Evolutionary conservation across 2,888 invertebrate species (phyloP).

Genomic region (Rhyacophila evoluta): DNA sequence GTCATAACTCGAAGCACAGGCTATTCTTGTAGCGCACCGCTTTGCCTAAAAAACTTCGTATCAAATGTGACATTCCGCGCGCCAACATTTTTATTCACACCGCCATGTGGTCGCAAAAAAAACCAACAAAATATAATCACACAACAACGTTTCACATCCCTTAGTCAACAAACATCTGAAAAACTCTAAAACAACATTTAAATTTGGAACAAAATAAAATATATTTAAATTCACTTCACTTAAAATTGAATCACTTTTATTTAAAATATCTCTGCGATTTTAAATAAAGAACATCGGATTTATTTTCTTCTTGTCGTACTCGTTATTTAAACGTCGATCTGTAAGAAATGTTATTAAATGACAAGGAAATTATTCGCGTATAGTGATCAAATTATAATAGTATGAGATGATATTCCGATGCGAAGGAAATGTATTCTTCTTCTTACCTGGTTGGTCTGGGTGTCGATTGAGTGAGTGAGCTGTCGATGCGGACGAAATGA

Average conservation of each 20-base stretch:
- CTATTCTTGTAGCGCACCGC: constrained; percentile 39
- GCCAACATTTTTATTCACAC: not conserved
- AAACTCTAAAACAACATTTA: not conserved
- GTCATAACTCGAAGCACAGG: constrained; percentile 32
- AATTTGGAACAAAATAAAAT: not conserved
- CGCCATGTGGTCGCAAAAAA: not conserved
- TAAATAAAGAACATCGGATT: not conserved
- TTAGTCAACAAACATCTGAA: not conserved
- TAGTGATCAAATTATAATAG: no score
- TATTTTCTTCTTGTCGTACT: not conserved
- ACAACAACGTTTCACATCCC: not conserved
- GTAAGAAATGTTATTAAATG: constrained; percentile 2
- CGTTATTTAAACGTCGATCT: not conserved
- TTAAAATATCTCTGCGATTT: not conserved
- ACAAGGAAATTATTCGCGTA: no score
- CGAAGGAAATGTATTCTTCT: no score
- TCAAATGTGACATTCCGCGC: constrained; percentile 5
- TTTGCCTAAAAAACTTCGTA: constrained; percentile 32
- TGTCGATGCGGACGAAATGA: constrained; percentile 65
- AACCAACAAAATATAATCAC: not conserved
- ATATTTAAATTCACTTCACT: not conserved
- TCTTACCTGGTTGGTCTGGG: not conserved
- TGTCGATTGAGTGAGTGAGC: constrained; percentile 63
- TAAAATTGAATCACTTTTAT: not conserved
- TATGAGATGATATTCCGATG: no score